Base-by-base conservation (phyloP, 1,140 invertebrate genomes). In the Galleria mellonella region DNA sequence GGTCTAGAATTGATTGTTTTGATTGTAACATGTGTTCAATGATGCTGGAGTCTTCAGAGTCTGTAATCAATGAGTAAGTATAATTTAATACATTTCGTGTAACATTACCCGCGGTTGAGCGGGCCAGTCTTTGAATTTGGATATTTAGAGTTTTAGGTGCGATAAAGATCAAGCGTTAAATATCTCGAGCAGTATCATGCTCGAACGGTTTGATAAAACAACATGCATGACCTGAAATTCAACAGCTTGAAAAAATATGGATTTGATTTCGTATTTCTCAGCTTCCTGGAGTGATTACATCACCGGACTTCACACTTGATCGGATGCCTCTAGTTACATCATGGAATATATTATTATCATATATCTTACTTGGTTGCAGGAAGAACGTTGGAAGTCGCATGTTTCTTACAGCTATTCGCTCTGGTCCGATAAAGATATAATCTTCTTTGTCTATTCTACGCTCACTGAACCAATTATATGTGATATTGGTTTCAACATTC, bases 401-500 rank as follows among this genome's bases (percentile, higher is more conserved):
- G 52, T 84, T 84, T 36, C 81, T 63, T 8, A 78, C 64, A 33
- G 68, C 72, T 32, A 79, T 69, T 43, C 77, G 60, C 37, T 82
- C 77, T 13, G 62, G 67, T 14, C 76, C 74, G 9, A 84, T 63
- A 4, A 72, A 32, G 32, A 82, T 69, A 50, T 84, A 84, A 49
- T 78, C 74, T 42, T 84, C 68, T 41, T 75, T 74, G 45, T 81
- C 69, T 33, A 55, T 62, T 9, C 62, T 67, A 28, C 70, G 45
- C 45, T 70, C 53, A 13, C 64, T 73, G 8, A 41, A 42, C 67
- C 70, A 75, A 2, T 51, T 27, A 35, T 84, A 84, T 2, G 78
- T 83, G 14, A 84, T 65, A 43, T 84, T 84, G 46, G 61, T 77
- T 45, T 84, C 72, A 0, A 75, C 66, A 13, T 71, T 60, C 12